Evolutionary conservation across 2,888 invertebrate species (phyloP).

Genomic region (Drosophila tanythrix): DNA sequence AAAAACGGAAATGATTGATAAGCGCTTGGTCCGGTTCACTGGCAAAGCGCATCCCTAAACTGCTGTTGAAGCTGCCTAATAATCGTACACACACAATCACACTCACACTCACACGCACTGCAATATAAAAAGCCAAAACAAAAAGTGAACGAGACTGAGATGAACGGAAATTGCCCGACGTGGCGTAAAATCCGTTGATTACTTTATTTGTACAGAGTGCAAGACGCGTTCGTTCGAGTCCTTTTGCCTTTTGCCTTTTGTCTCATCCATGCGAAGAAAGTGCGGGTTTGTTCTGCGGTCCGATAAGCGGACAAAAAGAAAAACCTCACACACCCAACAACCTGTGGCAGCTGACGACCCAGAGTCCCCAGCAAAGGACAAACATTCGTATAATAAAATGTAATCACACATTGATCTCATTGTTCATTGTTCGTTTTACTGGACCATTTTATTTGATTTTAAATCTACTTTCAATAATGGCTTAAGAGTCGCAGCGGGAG

Average conservation of each 20-base stretch:
- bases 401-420: constrained; percentile 69
- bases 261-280: constrained; percentile 9
- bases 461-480: constrained; percentile 62
- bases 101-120: constrained; percentile 64
- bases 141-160: constrained; percentile 15
- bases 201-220: constrained; percentile 73
- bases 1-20: constrained; percentile 75
- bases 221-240: constrained; percentile 37
- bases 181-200: constrained; percentile 78
- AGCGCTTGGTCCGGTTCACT: constrained; percentile 51
- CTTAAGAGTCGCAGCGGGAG: constrained; percentile 25
- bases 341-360: constrained; percentile 55
- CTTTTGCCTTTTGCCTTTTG: constrained; percentile 25
- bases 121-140: constrained; percentile 1
- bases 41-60: constrained; percentile 17
- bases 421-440: constrained; percentile 37
- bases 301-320: constrained; percentile 54
- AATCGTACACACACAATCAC: constrained; percentile 28
- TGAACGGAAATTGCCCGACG: constrained; percentile 62
- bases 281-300: constrained; percentile 28
- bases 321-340: constrained; percentile 41
- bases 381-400: constrained; percentile 55
- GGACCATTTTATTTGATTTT: constrained; percentile 71
- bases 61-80: constrained; percentile 50
- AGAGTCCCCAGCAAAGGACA: background rate